These are phyloP conservation scores for Thaleichthys pacificus DNA, from an alignment of 2,797 vertebrate species.

Conservation along the genomic window DNA sequence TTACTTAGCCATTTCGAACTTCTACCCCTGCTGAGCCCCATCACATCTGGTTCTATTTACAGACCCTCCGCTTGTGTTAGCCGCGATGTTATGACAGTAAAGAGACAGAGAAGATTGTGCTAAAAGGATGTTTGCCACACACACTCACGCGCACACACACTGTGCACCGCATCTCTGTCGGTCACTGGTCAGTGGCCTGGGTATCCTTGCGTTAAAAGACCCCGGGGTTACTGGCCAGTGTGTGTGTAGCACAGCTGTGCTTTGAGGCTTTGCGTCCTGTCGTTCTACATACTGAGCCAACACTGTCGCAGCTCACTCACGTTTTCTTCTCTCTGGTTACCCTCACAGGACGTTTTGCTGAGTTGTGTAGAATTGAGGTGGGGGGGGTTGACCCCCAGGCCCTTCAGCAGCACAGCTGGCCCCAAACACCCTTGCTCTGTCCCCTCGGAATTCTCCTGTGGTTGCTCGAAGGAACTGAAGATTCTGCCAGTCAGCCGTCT, in stretches of 20 bases:
- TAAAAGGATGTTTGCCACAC: conserved; percentile 37
- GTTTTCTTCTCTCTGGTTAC: conserved; percentile 34
- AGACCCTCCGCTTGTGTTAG: conserved; percentile 53
- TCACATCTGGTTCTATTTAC: conserved; percentile 67
- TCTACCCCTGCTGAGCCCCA: conserved; percentile 15
- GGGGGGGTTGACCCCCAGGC: conserved; percentile 35
- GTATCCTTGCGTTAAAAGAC: conserved; percentile 34
- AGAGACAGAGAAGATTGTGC: conserved; percentile 54
- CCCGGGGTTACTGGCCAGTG: conserved; percentile 39
- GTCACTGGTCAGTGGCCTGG: conserved; percentile 53
- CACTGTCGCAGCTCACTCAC: conserved; percentile 11
- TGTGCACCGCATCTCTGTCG: conserved; percentile 22
- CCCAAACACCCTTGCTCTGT: not conserved
- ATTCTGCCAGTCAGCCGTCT: conserved; percentile 11
- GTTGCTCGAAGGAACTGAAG: conserved; percentile 21
- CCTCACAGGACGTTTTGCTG: conserved; percentile 54
- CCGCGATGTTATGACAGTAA: conserved; percentile 66
- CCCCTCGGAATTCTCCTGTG: conserved; percentile 16
- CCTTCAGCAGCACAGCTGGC: conserved; percentile 3
- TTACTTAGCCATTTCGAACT: not conserved
- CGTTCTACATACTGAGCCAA: conserved; percentile 11
- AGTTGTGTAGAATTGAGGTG: conserved; percentile 28
- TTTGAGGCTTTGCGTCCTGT: conserved; percentile 31
- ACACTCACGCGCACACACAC: conserved; percentile 19
- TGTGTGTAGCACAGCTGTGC: conserved; percentile 47